Base-by-base conservation (phyloP, 2,113 vertebrate species). In the Numida meleagris region DNA sequence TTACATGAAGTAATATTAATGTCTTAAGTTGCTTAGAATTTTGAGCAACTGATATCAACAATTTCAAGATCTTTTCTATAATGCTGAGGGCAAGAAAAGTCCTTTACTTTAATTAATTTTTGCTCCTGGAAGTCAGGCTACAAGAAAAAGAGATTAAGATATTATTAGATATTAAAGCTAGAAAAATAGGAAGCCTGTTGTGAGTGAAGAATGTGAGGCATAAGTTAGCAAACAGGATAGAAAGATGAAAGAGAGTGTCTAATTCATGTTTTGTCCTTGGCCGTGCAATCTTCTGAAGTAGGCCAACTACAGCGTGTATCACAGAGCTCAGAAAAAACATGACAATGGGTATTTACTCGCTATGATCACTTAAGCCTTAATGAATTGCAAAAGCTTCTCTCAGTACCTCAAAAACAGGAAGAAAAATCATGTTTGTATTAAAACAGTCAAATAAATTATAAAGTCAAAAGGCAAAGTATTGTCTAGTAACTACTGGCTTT, bases 391-490 rank as follows among this genome's bases (percentile, higher is more conserved):
- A 94, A 90, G 63, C 33, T 24, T 76, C 19, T 88, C 48, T 73
- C 8, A 58, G 50, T 66, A 87, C 5, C 68, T 4, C 58, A 77
- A 91, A 55, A 23, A 87, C 25, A 85, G 36, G 40, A 81, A 82
- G 42, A 87, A 92, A 53, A 94, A 91, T 67, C n/a, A 67, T 82
- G 23, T 50, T 50, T 85, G 38, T 67, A 88, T 82, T 59, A 87
- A 87, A 94, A 73, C 45, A 94, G 82, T 82, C 67, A 89, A 87
- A 93, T 70, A 91, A 95, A 93, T 88, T 76, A 80, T 4, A 88
- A 74, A 74, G 50, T 55, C 91, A 55, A 89, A 94, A 87, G 13
- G 68, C 21, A 82, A 91, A 79, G 63, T 87, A 70, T 42, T 76
- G 71, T 85, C 33, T 73, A 67, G 13, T 43, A 85, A 76, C 70